Evolutionary conservation across 2,888 invertebrate genomes (phyloP).

Genomic region (Lobophora halterata): DNA sequence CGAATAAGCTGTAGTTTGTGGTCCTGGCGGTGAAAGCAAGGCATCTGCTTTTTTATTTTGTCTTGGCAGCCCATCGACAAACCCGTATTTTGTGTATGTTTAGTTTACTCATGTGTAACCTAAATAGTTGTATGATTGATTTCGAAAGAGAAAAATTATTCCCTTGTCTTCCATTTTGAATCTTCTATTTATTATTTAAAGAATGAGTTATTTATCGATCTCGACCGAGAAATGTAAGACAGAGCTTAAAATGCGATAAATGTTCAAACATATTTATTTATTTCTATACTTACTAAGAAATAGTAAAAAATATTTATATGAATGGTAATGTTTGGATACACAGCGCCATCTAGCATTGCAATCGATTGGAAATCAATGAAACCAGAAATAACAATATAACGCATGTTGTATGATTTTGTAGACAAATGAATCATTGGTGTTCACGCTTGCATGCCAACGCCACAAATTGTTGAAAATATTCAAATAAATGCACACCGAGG

Average conservation of each 20-base stretch:
- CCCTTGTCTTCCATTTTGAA: conserved; percentile 4
- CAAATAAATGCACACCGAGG: conserved; percentile 16
- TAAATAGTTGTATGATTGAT: conserved; percentile 1
- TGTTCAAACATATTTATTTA: neutral
- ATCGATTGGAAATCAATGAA: too few relatives aligned
- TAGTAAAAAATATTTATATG: too few relatives aligned
- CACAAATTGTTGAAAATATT: too few relatives aligned
- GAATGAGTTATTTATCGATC: neutral
- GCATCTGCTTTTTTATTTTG: conserved; percentile 7
- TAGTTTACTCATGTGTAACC: conserved; percentile 12
- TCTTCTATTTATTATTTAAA: neutral
- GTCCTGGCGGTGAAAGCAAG: neutral
- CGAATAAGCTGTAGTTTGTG: conserved; percentile 13
- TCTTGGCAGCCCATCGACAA: conserved; percentile 1
- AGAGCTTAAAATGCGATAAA: neutral
- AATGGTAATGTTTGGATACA: too few relatives aligned
- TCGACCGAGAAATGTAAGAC: too few relatives aligned
- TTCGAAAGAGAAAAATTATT: conserved; percentile 11
- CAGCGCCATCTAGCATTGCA: too few relatives aligned
- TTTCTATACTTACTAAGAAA: too few relatives aligned
- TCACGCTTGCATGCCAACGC: conserved; percentile 30
- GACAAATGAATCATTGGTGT: conserved; percentile 18
- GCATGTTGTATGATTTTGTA: conserved; percentile 30
- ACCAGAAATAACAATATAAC: too few relatives aligned
- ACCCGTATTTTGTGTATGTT: conserved; percentile 6